Evolutionary conservation across 2,113 vertebrate species (phyloP).

Genomic region (Platysteira castanea): DNA sequence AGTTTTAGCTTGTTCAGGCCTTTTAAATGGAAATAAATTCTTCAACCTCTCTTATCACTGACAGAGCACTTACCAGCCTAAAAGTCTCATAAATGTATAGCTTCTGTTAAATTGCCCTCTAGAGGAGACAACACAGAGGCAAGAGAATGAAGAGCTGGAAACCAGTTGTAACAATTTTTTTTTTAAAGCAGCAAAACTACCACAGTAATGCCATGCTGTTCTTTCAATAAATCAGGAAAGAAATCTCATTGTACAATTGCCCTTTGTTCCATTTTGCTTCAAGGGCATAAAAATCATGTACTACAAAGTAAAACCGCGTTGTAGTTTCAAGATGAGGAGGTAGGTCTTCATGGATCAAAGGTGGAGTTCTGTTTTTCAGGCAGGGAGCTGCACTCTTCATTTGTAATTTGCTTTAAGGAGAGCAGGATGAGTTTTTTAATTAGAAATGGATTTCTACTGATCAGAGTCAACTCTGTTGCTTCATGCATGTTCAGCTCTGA

Average conservation of each 20-base stretch:
- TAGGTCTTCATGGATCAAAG: background rate
- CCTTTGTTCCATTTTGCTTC: background rate
- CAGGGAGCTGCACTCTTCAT: background rate
- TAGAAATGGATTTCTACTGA: background rate
- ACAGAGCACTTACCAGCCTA: background rate
- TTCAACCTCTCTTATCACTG: background rate
- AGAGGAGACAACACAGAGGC: conserved; percentile 1
- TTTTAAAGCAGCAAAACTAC: background rate
- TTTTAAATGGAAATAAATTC: conserved; percentile 31
- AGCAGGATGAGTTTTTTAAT: background rate
- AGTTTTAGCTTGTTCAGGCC: background rate
- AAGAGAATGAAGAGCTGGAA: background rate
- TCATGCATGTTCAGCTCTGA: background rate
- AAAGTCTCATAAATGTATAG: background rate
- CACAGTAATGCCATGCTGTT: background rate
- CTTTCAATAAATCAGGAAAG: background rate
- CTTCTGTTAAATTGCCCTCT: conserved; percentile 69
- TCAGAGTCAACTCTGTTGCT: background rate
- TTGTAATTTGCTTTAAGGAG: background rate
- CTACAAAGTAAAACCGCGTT: background rate
- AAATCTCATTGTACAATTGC: background rate
- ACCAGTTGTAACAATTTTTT: background rate
- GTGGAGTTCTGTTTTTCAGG: background rate
- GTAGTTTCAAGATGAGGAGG: background rate
- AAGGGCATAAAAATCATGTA: background rate